Evolutionary conservation across 2,888 invertebrate species (phyloP).

Genomic region (Drosophila mimetica): DNA sequence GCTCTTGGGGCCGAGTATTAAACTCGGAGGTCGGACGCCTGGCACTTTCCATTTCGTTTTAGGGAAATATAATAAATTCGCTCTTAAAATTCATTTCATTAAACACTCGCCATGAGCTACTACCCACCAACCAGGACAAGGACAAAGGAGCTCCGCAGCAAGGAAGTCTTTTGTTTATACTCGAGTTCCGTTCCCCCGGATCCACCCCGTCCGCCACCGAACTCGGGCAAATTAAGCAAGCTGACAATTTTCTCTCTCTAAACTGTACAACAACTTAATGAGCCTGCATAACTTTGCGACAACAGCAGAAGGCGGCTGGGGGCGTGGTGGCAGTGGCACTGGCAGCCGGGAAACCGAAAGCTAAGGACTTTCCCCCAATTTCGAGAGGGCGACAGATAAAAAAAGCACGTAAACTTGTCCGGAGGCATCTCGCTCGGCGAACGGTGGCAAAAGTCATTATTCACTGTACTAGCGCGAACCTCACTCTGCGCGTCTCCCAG

Average conservation of each 20-base stretch:
- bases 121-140: conserved; percentile 16
- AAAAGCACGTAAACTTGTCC: conserved; percentile 70
- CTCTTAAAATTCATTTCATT: conserved; percentile 77
- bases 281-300: conserved; percentile 79
- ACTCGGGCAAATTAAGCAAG: conserved; percentile 75
- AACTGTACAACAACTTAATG: conserved; percentile 82
- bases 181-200: conserved; percentile 27
- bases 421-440: conserved; percentile 52
- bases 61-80: conserved; percentile 73
- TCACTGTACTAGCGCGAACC: conserved; percentile 73
- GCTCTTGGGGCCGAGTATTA: conserved; percentile 32
- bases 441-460: conserved; percentile 75
- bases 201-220: conserved; percentile 7
- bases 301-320: conserved; percentile 40
- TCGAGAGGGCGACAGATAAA: conserved; percentile 48
- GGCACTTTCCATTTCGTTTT: conserved; percentile 76
- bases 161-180: conserved; percentile 79
- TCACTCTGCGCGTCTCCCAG: conserved; percentile 10
- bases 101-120: conserved; percentile 70
- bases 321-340: not conserved
- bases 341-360: conserved; percentile 19
- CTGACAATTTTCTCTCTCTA: conserved; percentile 80
- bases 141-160: conserved; percentile 45
- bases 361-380: conserved; percentile 39
- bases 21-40: conserved; percentile 30